phyloP scores from a whole-genome alignment of 2,797 vertebrate species.

The Chromis chromis region DNA sequence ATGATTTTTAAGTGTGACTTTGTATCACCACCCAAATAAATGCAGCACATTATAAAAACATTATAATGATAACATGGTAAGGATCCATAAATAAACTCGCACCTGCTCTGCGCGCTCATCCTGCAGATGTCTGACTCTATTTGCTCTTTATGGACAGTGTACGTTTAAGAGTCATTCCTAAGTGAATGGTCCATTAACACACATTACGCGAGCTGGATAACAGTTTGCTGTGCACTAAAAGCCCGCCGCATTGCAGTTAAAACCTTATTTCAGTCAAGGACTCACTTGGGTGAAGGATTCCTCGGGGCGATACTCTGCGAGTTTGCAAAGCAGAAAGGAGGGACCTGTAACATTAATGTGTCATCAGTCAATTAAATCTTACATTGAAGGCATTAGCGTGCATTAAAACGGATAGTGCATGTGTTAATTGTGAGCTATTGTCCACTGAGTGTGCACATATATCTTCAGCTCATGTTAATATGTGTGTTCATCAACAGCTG shows the following conservation, averaged over 20 bases:
- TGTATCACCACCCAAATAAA: conserved; percentile 9
- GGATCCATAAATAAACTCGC: conserved; percentile 1
- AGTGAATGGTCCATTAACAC: conserved; percentile 60
- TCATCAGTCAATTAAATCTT: conserved; percentile 41
- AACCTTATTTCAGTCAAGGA: conserved; percentile 60
- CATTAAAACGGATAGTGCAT: not conserved
- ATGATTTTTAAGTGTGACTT: conserved; percentile 37
- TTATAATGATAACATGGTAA: not conserved
- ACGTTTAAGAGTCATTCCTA: conserved; percentile 49
- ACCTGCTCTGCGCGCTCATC: conserved; percentile 25
- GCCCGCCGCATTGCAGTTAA: conserved; percentile 62
- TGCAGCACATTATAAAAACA: conserved; percentile 51
- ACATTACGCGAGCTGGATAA: conserved; percentile 47
- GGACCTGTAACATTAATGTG: conserved; percentile 9
- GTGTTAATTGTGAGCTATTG: not conserved
- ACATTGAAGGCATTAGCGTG: conserved; percentile 16
- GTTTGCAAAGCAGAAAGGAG: conserved; percentile 25
- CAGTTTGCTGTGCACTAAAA: conserved; percentile 31
- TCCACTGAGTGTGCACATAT: not conserved
- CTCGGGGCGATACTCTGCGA: conserved; percentile 1
- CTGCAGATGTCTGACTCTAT: conserved; percentile 41
- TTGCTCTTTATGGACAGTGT: conserved; percentile 47
- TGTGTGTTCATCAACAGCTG: no score
- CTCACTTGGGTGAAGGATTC: conserved; percentile 36
- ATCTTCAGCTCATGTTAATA: no score